Conservation (phyloP, 2,113 vertebrate species). For the Corythornis vintsioides region DNA sequence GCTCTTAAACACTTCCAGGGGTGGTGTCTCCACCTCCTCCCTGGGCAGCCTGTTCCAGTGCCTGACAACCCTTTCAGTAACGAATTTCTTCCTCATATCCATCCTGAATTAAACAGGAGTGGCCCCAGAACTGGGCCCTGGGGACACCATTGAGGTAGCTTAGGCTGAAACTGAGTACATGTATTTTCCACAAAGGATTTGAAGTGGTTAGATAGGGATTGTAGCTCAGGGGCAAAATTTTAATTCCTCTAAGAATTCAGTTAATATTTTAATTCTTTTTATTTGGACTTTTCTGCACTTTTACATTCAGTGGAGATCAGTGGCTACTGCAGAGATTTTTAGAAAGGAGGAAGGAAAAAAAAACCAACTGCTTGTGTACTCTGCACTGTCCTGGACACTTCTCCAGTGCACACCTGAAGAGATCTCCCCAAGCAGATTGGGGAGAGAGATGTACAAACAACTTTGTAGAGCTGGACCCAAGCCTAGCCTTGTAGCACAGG, state of each 20-base stretch:
- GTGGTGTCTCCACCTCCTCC: too few species aligned
- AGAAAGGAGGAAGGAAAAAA: neutral
- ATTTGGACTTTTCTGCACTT: neutral
- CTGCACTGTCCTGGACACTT: neutral
- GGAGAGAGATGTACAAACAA: neutral
- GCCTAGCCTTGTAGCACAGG: neutral
- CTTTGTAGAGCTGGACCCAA: neutral
- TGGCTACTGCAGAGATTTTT: neutral
- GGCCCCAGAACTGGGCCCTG: too few species aligned
- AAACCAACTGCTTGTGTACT: neutral
- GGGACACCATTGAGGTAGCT: neutral
- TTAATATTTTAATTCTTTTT: neutral
- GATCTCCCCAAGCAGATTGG: neutral
- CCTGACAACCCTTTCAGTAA: too few species aligned
- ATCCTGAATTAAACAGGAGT: too few species aligned
- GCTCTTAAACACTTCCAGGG: too few species aligned
- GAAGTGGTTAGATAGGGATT: neutral
- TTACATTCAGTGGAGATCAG: neutral
- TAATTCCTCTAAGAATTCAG: slow-evolving; percentile 3
- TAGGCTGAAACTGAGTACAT: neutral
- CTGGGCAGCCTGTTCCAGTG: too few species aligned
- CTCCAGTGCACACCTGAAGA: neutral
- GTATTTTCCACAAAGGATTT: slow-evolving; percentile 1
- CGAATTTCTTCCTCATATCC: too few species aligned
- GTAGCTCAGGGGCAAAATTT: neutral